Conservation (phyloP, 1,140 invertebrate genomes). For the Neodiprion fabricii region DNA sequence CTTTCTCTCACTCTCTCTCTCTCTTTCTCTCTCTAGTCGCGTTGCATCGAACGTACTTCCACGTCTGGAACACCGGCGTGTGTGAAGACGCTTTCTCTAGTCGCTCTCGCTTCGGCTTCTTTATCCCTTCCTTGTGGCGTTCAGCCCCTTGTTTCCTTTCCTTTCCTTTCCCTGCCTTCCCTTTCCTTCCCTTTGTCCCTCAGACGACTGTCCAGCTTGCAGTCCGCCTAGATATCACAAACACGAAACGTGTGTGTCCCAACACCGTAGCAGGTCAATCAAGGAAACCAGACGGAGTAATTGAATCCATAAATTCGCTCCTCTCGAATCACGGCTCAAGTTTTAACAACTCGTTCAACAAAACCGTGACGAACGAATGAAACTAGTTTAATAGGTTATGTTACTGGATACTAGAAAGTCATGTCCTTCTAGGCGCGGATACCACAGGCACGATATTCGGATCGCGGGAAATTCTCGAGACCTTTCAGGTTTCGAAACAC, state of each 20-base stretch:
- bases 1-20: conserved; percentile 23
- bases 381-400: conserved; percentile 1
- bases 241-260: too few species aligned
- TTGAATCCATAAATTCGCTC: background rate
- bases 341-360: background rate
- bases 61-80: too few species aligned
- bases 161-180: too few species aligned
- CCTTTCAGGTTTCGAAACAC: too few species aligned
- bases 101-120: conserved; percentile 8
- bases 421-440: background rate
- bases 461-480: background rate
- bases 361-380: background rate
- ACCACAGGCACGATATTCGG: background rate
- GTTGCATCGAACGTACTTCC: too few species aligned
- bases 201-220: too few species aligned
- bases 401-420: conserved; percentile 7
- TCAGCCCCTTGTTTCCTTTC: too few species aligned
- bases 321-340: background rate
- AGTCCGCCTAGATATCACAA: too few species aligned
- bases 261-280: too few species aligned
- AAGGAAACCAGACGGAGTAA: background rate
- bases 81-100: conserved; percentile 2
- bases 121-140: background rate
- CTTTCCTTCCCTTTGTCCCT: too few species aligned
- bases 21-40: conserved; percentile 20